Percentiles rank a stretch among this genome's conserved stretches.
Conservation (phyloP, 2,113 vertebrate species). For the Gambusia affinis region DNA sequence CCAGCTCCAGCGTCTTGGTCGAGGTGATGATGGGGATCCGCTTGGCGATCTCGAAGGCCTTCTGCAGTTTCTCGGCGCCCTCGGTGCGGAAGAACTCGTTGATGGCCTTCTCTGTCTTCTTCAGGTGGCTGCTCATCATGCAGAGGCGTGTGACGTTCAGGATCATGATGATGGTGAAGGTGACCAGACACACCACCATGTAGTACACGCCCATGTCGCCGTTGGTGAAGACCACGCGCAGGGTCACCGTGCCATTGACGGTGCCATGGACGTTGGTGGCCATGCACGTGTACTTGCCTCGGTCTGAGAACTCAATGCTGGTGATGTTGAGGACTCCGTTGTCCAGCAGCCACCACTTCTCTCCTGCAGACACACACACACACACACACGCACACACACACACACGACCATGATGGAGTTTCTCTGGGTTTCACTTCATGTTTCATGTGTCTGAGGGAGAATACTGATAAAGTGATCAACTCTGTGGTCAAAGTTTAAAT, state of each 20-base stretch:
- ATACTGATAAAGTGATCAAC: too few species aligned
- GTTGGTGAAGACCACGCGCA: conserved; percentile 91
- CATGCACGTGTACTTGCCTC: conserved; percentile 94
- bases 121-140: conserved; percentile 99
- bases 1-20: conserved; percentile 96
- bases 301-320: conserved; percentile 90
- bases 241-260: conserved; percentile 91
- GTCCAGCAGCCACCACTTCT: conserved; percentile 89
- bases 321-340: conserved; percentile 91
- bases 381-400: conserved; percentile 38
- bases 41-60: conserved; percentile 98
- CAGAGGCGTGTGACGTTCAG: conserved; percentile 95
- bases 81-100: conserved; percentile 99
- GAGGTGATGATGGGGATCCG: conserved; percentile 98
- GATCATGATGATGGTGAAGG: conserved; percentile 95
- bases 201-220: conserved; percentile 99
- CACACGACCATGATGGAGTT: neutral
- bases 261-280: conserved; percentile 87
- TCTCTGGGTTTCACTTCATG: too few species aligned
- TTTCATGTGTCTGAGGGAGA: too few species aligned
- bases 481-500: too few species aligned
- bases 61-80: conserved; percentile 97
- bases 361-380: conserved; percentile 63
- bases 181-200: conserved; percentile 97
- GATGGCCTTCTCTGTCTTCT: conserved; percentile 99